Conservation (phyloP, 2,888 invertebrate species). For the Gymnosoma rotundatum region DNA sequence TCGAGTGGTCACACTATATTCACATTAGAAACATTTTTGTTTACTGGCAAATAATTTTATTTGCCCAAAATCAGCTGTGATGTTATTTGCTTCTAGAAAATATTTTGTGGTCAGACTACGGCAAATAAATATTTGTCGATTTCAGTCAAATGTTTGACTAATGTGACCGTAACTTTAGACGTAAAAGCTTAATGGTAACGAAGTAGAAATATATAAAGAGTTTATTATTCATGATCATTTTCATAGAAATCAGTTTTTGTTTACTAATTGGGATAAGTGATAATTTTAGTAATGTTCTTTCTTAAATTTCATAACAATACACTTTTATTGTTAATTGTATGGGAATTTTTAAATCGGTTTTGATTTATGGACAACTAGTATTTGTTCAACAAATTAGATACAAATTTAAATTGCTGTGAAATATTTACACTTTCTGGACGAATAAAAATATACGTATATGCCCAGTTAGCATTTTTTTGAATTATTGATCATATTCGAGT, state of each 20-base stretch:
- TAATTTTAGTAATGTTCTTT: constrained; percentile 17
- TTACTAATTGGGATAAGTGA: constrained; percentile 63
- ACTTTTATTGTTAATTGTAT: constrained; percentile 59
- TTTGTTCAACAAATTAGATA: constrained; percentile 50
- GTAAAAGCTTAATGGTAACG: neutral
- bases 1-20: too few species aligned
- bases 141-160: too few species aligned
- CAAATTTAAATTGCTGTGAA: constrained; percentile 28
- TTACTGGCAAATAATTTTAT: too few species aligned
- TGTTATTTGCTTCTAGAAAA: too few species aligned
- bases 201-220: constrained; percentile 26
- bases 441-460: too few species aligned
- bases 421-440: constrained; percentile 8
- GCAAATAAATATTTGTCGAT: too few species aligned
- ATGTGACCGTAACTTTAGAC: too few species aligned
- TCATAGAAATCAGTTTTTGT: constrained; percentile 61
- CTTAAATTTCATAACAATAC: constrained; percentile 55
- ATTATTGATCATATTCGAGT: too few species aligned
- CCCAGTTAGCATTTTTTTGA: too few species aligned
- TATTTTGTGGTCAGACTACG: too few species aligned
- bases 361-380: constrained; percentile 55
- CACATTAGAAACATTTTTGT: too few species aligned
- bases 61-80: too few species aligned
- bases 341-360: constrained; percentile 63
- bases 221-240: constrained; percentile 61